These are phyloP conservation scores for Endomychus coccineus DNA, from an alignment of 2,888 invertebrate species.

Conservation along the genomic window DNA sequence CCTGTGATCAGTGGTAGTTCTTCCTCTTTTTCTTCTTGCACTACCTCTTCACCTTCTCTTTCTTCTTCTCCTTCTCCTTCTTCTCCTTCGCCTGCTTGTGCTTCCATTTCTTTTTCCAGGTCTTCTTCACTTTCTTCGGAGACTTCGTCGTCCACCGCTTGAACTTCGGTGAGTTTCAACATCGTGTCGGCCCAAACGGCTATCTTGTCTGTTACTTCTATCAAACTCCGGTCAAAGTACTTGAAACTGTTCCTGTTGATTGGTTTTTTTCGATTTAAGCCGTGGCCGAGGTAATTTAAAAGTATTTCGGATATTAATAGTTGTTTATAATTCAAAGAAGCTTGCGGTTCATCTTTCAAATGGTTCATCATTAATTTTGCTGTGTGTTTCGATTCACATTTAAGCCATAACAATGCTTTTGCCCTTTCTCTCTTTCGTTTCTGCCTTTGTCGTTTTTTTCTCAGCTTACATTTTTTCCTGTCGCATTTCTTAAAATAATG, in stretches of 20 bases:
- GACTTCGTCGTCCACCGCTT: conserved; percentile 10
- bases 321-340: conserved; percentile 33
- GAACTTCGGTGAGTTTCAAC: conserved; percentile 9
- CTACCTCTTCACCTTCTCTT: conserved; percentile 14
- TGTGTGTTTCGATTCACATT: conserved; percentile 3
- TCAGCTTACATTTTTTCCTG: conserved; percentile 22
- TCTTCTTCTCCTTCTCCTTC: conserved; percentile 4
- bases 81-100: conserved; percentile 14
- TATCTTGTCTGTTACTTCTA: conserved; percentile 11
- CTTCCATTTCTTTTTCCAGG: conserved; percentile 11
- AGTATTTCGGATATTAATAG: conserved; percentile 21
- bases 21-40: conserved; percentile 5
- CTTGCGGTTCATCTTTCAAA: conserved; percentile 29
- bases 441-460: background rate
- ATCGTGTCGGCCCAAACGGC: conserved; percentile 13
- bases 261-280: conserved; percentile 5
- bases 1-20: background rate
- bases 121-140: conserved; percentile 2
- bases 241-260: conserved; percentile 3
- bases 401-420: background rate
- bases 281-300: background rate
- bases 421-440: conserved; percentile 5
- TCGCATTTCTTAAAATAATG: conserved; percentile 34
- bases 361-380: conserved; percentile 25
- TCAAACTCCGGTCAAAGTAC: conserved; percentile 2